phyloP scores from a whole-genome alignment of 64 coral and sea anemone species.

The Dendronephthya gigantea region DNA sequence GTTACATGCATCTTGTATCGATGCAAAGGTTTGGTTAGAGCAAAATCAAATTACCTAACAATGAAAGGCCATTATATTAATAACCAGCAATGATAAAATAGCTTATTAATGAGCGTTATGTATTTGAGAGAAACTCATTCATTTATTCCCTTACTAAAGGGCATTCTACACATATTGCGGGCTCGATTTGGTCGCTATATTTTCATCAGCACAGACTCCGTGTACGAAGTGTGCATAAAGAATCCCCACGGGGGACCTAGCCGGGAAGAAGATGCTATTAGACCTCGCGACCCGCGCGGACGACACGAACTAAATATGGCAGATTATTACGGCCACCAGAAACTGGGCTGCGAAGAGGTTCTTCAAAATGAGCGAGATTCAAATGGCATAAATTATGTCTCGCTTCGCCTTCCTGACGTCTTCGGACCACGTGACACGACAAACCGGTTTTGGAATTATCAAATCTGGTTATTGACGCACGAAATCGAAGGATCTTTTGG shows the following conservation, averaged over 20 bases:
- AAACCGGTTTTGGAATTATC: conserved; percentile 80
- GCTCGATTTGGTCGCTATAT: conserved; percentile 56
- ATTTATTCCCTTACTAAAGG: conserved; percentile 24
- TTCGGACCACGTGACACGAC: conserved; percentile 87
- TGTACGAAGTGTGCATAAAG: conserved; percentile 85
- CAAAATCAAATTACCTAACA: too few species aligned
- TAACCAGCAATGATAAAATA: too few species aligned
- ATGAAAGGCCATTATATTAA: too few species aligned
- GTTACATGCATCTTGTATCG: too few species aligned
- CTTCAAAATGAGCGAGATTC: conserved; percentile 40
- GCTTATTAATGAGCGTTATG: too few species aligned
- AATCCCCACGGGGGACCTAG: conserved; percentile 52
- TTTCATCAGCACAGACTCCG: conserved; percentile 73
- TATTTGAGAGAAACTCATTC: too few species aligned
- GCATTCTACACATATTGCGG: conserved; percentile 47
- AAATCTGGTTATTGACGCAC: conserved; percentile 70
- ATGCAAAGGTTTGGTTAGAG: too few species aligned
- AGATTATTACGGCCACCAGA: conserved; percentile 62
- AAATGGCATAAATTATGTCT: conserved; percentile 42
- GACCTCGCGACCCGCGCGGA: conserved; percentile 38
- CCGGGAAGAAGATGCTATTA: conserved; percentile 65
- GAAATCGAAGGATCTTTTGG: conserved; percentile 36
- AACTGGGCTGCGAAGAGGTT: conserved; percentile 53
- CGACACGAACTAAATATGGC: conserved; percentile 21
- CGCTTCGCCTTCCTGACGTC: conserved; percentile 62